Evolutionary conservation across 2,113 vertebrate genomes (phyloP), one percentile per base, ranked within the genome.

Genomic region (Mastomys natalensis): DNA sequence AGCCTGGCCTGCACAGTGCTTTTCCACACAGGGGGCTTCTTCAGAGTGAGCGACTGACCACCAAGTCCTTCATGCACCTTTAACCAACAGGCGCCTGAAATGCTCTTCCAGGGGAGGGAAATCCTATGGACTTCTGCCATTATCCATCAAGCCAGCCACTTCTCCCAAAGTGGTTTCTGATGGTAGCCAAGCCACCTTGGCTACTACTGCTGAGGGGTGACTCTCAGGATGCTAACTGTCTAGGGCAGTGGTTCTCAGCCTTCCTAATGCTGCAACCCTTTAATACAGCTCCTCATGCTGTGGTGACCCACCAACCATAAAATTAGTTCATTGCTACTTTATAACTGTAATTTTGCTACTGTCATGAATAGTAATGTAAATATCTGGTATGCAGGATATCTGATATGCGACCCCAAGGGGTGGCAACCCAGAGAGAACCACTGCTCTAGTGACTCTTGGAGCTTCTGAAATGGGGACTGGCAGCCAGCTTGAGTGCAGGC

Each of bases 101-200:
- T 68, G 70, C 26, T 48, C 3, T 26, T 7, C 31, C 0, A 1
- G 0, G 0, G 0, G 31, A 40, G 55, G 31, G 19, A 8, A 55
- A n/a, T 43, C 45, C 58, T 62, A 12, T 40, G 53, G 11, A 5
- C 70, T 12, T 43, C 7, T 26, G 43, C 53, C 66, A 43, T 60
- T 60, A 7, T 37, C 70, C 89, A 58, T 37, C 53, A 87, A 7
- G 34, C 16, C 0, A 21, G 15, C 13, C 53, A 58, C 80, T 34
- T 37, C 26, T 7, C 82, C 40, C 45, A 31, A 55, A 58, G 70
- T 0, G 12, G 5, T 21, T 34, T 34, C 1, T 4, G 29, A 64
- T 3, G 58, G 21, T 4, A 31, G 40, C 29, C 48, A 48, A 40
- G 70, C 19, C 51, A 45, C 0, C 12, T 51, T 0, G 17, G 73